These are phyloP conservation scores for Antedon bifida DNA, from an alignment of 35 echinoderm and acorn worm genomes.

Conservation along the genomic window DNA sequence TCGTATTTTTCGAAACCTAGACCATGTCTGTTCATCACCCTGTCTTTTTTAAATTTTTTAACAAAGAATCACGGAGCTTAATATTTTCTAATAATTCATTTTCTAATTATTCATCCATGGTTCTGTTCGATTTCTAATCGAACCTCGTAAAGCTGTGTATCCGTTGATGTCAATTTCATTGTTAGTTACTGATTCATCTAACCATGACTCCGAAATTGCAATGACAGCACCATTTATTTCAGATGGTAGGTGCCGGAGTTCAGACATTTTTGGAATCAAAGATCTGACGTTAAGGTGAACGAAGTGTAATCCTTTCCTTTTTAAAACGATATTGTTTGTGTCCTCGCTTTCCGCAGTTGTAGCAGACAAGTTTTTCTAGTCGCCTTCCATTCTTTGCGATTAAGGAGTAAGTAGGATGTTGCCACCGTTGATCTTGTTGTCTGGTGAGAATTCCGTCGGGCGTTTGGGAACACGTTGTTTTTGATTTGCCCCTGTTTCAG, in stretches of 20 bases:
- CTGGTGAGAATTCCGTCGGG: too few relatives aligned
- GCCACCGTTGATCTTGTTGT: too few relatives aligned
- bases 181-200: conserved; percentile 8
- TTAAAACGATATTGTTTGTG: not conserved
- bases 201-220: conserved; percentile 7
- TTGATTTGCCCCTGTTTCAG: not conserved
- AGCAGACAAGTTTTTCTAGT: not conserved
- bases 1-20: too few relatives aligned
- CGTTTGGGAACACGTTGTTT: too few relatives aligned
- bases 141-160: conserved; percentile 4
- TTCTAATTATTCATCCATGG: too few relatives aligned
- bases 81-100: too few relatives aligned
- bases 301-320: conserved; percentile 8
- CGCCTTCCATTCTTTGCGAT: not conserved
- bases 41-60: too few relatives aligned
- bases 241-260: not conserved
- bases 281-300: conserved; percentile 13
- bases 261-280: conserved; percentile 15
- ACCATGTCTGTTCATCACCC: too few relatives aligned
- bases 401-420: too few relatives aligned
- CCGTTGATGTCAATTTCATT: conserved; percentile 2
- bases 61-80: too few relatives aligned
- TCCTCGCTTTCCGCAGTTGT: not conserved
- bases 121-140: too few relatives aligned
- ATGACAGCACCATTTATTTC: conserved; percentile 5